These are phyloP conservation scores for Meloe dianella DNA, from an alignment of 2,888 invertebrate species.

Conservation along the genomic window DNA sequence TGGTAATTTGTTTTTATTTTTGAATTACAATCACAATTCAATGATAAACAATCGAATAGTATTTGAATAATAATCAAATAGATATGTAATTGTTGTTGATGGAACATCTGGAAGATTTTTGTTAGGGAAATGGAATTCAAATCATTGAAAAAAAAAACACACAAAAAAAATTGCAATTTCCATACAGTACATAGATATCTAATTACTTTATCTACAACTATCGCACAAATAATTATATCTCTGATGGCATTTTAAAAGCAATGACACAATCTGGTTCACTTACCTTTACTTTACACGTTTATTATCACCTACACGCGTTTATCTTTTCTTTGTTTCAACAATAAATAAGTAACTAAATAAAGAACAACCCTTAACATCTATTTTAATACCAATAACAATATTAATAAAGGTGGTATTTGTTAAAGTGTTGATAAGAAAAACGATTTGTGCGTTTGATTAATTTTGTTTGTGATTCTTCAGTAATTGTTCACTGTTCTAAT, in stretches of 20 bases:
- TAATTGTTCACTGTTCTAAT: slow-evolving; percentile 2
- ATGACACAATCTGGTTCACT: slow-evolving; percentile 10
- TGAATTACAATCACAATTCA: background rate
- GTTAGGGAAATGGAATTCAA: too few species aligned
- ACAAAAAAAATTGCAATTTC: too few species aligned
- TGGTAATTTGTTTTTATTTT: background rate
- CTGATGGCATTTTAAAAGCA: slow-evolving; percentile 7
- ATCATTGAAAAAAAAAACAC: too few species aligned
- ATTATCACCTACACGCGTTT: background rate
- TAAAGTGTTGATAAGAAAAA: too few species aligned
- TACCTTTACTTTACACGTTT: background rate
- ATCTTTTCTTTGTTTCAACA: too few species aligned
- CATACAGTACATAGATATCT: background rate
- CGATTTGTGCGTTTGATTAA: background rate
- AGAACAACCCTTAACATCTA: background rate
- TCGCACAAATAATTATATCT: background rate
- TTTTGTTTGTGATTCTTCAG: background rate
- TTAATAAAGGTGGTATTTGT: too few species aligned
- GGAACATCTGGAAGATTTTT: background rate
- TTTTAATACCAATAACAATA: background rate
- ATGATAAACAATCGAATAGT: background rate
- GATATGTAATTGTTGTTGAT: background rate
- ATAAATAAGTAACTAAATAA: background rate
- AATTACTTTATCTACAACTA: background rate
- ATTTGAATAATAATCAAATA: background rate